Conservation (phyloP, 2,888 invertebrate species). For the Nasonovia ribisnigri region DNA sequence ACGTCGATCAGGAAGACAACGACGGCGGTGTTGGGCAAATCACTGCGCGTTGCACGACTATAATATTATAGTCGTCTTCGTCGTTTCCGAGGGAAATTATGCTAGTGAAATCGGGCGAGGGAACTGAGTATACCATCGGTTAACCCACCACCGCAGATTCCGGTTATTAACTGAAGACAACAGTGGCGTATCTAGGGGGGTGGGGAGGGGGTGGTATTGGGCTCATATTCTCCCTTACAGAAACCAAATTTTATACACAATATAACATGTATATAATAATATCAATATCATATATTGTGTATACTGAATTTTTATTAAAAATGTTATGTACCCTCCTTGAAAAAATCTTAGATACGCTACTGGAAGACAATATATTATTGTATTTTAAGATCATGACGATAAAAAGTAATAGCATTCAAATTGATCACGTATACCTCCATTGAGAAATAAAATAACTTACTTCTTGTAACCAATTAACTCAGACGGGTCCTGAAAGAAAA, state of each 20-base stretch:
- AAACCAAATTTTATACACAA: too few species aligned
- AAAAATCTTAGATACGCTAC: too few species aligned
- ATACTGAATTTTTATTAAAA: too few species aligned
- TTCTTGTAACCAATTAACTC: not conserved
- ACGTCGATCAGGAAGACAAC: conserved; percentile 51
- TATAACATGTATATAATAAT: too few species aligned
- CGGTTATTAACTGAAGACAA: not conserved
- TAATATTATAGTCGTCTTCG: not conserved
- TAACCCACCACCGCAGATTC: not conserved
- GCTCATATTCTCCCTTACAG: too few species aligned
- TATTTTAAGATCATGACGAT: too few species aligned
- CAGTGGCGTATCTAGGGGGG: too few species aligned
- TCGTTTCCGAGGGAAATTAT: not conserved
- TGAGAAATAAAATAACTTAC: not conserved
- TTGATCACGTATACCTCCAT: not conserved
- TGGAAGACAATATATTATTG: too few species aligned
- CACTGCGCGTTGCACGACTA: not conserved
- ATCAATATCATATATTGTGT: too few species aligned
- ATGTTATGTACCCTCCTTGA: too few species aligned
- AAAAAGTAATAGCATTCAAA: not conserved
- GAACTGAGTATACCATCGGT: not conserved
- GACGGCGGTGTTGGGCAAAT: not conserved
- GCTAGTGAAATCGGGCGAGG: not conserved
- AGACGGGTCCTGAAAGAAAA: not conserved
- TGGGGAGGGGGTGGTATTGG: too few species aligned